A percentile compares a stretch with the other conserved stretches of the same genome.
Evolutionary conservation across 1,140 invertebrate genomes (phyloP).

Genomic region (Sitobion miscanthi): DNA sequence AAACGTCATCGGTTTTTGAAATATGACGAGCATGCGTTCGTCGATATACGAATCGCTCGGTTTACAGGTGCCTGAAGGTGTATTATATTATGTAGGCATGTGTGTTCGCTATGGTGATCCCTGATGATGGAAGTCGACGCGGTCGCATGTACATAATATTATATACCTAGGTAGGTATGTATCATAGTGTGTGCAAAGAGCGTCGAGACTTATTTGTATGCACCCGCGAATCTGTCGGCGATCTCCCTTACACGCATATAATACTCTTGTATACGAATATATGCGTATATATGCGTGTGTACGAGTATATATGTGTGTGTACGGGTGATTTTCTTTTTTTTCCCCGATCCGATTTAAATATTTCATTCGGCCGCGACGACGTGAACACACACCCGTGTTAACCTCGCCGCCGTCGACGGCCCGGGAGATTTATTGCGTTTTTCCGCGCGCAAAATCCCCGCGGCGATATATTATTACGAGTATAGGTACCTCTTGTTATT

Average conservation of each 20-base stretch:
- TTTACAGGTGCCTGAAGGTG: not conserved
- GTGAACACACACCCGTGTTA: conserved; percentile 21
- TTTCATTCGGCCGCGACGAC: conserved; percentile 13
- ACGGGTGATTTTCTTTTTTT: not conserved
- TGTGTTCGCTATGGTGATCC: not conserved
- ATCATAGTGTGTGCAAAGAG: not conserved
- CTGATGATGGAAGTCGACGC: not conserved
- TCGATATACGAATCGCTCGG: not conserved
- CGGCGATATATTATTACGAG: not conserved
- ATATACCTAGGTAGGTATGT: not conserved
- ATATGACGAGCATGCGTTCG: not conserved
- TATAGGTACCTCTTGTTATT: not conserved
- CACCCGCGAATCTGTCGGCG: not conserved
- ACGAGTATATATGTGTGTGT: not conserved
- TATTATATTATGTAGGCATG: not conserved
- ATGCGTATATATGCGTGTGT: no score
- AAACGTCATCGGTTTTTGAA: not conserved
- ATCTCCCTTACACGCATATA: not conserved
- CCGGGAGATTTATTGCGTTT: not conserved
- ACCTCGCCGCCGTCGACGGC: not conserved
- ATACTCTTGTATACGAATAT: not conserved
- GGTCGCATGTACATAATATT: no score
- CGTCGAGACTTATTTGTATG: conserved; percentile 8
- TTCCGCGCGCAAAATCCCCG: not conserved
- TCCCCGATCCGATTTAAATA: not conserved